Evolutionary conservation across 2,797 vertebrate genomes (phyloP), one percentile per base, ranked within the genome.

Genomic region (Sparus aurata): DNA sequence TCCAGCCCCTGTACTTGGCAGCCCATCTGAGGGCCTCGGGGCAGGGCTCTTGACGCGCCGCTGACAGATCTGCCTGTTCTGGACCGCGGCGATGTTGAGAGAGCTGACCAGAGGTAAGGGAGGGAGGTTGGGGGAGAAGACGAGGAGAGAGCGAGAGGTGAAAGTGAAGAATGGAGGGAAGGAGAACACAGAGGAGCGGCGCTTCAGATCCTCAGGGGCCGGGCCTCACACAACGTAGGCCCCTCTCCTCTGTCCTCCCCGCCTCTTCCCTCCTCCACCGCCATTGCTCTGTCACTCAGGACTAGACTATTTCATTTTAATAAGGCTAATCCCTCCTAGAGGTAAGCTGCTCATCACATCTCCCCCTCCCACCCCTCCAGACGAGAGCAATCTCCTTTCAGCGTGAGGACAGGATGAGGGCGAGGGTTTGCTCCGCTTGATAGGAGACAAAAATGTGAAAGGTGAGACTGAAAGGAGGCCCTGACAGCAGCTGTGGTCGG

Each of bases 261-360:
- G 77, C 77, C 79, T 73, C 80, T 61, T 79, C 71, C 57, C 79
- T 84, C 80, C 87, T 87, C 90, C 77, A 63, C 79, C 85, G 87
- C 89, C 92, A 94, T 91, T 92, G 90, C 90, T 91, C 92, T 93
- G 93, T 94, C 93, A 93, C 92, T 94, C 93, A 95, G 92, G 93
- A 92, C 93, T 91, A 90, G 91, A 91, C 83, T 84, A 89, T 94
- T 94, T 94, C 89, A 92, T 94, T 94, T 94, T 94, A 95, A 93
- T 94, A 94, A 92, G 87, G 80, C 90, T 94, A 94, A 94, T 94
- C 92, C 91, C 87, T 90, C 88, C 85, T 64, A 85, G 90, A 91
- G 89, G 91, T 93, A 93, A 94, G 90, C 88, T 91, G 90, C 92
- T 94, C 92, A 93, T 94, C 93, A 94, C 90, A 85, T 82, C 87